Percentiles rank a stretch among this genome's conserved stretches.
Conservation (phyloP, 2,113 vertebrate genomes). For the Microtus oregoni region DNA sequence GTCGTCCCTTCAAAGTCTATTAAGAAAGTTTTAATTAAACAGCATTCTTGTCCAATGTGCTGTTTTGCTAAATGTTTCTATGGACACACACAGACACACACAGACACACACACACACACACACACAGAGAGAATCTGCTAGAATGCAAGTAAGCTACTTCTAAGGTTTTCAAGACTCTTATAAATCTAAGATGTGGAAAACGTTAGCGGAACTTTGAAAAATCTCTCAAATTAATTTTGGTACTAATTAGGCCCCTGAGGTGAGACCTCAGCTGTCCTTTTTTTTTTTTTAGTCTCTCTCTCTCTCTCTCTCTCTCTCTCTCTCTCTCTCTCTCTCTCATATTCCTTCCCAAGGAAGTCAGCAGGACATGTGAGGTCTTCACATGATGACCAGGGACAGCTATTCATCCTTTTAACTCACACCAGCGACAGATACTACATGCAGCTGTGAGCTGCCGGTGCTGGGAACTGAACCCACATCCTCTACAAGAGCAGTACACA, state of each 20-base stretch:
- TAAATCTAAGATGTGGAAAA: not conserved
- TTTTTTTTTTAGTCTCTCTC: not conserved
- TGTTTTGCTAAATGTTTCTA: conserved; percentile 53
- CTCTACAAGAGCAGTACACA: not conserved
- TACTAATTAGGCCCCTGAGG: not conserved
- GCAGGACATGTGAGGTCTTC: not conserved
- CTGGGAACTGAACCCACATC: not conserved
- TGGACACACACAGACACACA: not conserved
- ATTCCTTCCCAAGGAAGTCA: not conserved
- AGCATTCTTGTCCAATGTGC: conserved; percentile 47
- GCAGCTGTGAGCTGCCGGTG: not conserved
- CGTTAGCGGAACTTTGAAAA: conserved; percentile 16
- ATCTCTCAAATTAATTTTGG: conserved; percentile 32
- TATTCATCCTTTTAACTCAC: conserved; percentile 33
- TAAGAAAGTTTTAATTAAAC: conserved; percentile 48
- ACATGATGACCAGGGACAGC: not conserved
- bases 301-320: too few species aligned
- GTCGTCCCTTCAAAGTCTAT: conserved; percentile 90
- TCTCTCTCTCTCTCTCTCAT: not conserved
- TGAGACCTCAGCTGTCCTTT: not conserved
- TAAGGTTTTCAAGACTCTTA: conserved; percentile 35
- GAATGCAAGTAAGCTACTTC: conserved; percentile 5
- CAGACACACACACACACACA: not conserved
- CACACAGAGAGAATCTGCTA: not conserved
- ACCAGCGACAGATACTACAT: not conserved